A percentile compares a stretch with the other conserved stretches of the same genome.
Conservation (phyloP, 2,113 vertebrate species). For the Platysteira castanea region DNA sequence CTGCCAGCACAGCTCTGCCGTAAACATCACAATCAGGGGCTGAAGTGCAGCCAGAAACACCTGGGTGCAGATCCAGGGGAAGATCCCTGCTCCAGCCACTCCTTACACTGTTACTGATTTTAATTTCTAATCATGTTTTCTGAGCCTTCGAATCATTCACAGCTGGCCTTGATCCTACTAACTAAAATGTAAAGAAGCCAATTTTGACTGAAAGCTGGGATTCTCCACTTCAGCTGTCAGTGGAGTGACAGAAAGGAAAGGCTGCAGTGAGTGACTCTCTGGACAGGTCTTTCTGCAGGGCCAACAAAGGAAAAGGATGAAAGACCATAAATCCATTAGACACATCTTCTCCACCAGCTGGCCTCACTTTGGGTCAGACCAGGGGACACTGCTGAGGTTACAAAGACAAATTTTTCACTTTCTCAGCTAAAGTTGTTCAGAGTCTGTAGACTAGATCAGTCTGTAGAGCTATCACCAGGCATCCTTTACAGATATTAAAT, state of each 20-base stretch:
- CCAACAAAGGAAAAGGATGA: not conserved
- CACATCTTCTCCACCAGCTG: not conserved
- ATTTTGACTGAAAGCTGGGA: not conserved
- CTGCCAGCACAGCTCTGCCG: not conserved
- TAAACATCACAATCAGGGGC: not conserved
- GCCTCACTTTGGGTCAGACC: not conserved
- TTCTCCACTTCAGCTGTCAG: not conserved
- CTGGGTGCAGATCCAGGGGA: not conserved
- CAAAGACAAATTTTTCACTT: not conserved
- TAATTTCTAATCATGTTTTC: not conserved
- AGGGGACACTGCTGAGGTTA: not conserved
- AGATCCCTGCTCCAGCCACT: not conserved
- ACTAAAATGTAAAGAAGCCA: not conserved
- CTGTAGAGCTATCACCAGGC: not conserved
- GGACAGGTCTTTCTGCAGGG: not conserved
- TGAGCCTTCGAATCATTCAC: not conserved
- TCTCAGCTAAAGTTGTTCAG: not conserved
- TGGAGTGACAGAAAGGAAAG: not conserved
- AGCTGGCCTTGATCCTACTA: not conserved
- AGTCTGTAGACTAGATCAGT: not conserved
- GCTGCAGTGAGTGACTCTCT: not conserved
- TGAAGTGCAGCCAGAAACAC: not conserved
- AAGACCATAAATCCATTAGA: not conserved
- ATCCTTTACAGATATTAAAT: not conserved
- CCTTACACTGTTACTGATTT: not conserved